Percentiles rank a stretch among this genome's conserved stretches.
These are phyloP conservation scores for Cliona cf. orientalis DNA, from an alignment of 37 sponge, comb jelly and placozoan genomes.

Conservation along the genomic window DNA sequence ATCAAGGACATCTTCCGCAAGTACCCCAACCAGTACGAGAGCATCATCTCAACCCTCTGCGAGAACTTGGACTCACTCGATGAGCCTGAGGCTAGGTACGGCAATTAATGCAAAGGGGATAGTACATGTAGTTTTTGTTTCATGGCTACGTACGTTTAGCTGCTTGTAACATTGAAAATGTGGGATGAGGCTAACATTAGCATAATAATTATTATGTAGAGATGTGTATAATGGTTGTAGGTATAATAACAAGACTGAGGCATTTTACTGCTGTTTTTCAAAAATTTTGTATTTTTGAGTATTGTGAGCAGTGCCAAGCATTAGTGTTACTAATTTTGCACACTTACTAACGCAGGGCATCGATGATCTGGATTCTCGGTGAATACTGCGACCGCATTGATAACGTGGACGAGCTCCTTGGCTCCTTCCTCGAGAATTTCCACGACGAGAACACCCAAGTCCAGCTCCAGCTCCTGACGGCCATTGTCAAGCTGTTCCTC, in stretches of 20 bases:
- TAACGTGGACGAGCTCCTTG: conserved; percentile 89
- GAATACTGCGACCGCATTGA: conserved; percentile 99
- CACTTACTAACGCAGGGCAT: conserved; percentile 67
- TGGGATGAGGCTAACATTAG: too few relatives aligned
- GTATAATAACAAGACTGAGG: too few relatives aligned
- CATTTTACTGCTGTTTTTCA: neutral
- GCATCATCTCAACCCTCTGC: conserved; percentile 96
- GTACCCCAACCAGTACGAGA: conserved; percentile 99
- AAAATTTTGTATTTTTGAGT: too few relatives aligned
- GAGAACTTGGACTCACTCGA: conserved; percentile 98
- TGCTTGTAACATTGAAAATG: too few relatives aligned
- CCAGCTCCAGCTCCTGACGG: conserved; percentile 96
- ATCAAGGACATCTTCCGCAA: conserved; percentile 99
- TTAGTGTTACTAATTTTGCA: too few relatives aligned
- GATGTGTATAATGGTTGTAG: too few relatives aligned
- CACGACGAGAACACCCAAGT: conserved; percentile 95
- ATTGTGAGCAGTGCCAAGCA: too few relatives aligned
- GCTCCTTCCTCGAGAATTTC: conserved; percentile 91
- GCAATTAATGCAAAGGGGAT: too few relatives aligned
- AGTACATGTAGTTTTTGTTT: too few relatives aligned
- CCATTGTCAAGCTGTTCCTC: conserved; percentile 97
- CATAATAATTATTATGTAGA: too few relatives aligned
- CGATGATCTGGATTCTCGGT: conserved; percentile 99
- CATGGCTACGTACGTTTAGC: too few relatives aligned
- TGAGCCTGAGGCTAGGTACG: conserved; percentile 97